phyloP scores from a whole-genome alignment of 2,797 vertebrate genomes.

The Cephalopachus bancanus region DNA sequence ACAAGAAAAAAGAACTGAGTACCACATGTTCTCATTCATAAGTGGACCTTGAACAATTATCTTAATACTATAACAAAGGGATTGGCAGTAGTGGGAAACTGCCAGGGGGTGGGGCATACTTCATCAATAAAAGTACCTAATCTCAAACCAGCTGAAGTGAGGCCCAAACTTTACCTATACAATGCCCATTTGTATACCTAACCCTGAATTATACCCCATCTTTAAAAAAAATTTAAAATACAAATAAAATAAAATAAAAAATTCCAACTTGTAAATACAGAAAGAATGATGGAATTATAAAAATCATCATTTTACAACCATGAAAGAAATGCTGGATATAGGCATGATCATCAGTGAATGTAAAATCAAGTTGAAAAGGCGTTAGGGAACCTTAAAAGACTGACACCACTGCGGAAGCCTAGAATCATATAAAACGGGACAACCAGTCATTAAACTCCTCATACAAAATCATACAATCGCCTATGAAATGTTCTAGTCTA shows the following conservation, averaged over 20 bases:
- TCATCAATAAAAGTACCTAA: too few relatives aligned
- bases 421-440: not conserved
- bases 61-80: too few relatives aligned
- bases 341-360: not conserved
- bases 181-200: too few relatives aligned
- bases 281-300: slow-evolving; percentile 25
- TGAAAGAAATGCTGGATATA: not conserved
- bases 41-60: too few relatives aligned
- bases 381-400: not conserved
- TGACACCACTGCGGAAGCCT: not conserved
- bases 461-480: not conserved
- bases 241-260: not conserved
- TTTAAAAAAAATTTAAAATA: too few relatives aligned
- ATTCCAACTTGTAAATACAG: slow-evolving; percentile 12
- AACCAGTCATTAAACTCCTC: not conserved
- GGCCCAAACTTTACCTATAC: too few relatives aligned
- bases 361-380: slow-evolving; percentile 17
- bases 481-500: not conserved
- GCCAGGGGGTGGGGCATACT: too few relatives aligned
- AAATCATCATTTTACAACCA: not conserved
- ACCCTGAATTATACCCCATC: too few relatives aligned
- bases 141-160: too few relatives aligned
- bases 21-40: too few relatives aligned
- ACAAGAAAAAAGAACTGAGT: too few relatives aligned
- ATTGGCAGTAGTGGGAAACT: too few relatives aligned